Base-by-base conservation (phyloP, 2,113 vertebrate species). In the Orcinus orca region DNA sequence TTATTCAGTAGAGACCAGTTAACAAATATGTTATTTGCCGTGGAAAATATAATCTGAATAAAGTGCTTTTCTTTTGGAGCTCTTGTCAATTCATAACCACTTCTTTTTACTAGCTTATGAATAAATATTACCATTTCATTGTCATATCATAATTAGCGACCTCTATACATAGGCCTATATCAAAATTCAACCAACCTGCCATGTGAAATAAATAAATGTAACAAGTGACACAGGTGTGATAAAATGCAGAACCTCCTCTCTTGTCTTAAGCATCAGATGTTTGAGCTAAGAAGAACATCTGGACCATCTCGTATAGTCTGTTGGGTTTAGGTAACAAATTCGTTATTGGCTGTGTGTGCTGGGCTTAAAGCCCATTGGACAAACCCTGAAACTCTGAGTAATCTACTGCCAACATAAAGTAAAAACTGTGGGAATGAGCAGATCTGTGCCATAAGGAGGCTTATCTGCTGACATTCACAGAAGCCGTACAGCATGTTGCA, bases 401-500 rank as follows among this genome's bases (percentile, higher is more conserved):
- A 68, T 89, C 44, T 88, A 44, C 21, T 92, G 84, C 73, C 79
- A 94, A 84, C 8, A 41, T 68, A 50, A 95, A 93, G 29, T 84
- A 50, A 87, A 96, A 92, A 31, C 41, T 95, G 60, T 88, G 62
- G 67, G 21, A 79, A 92, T 33, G 23, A 74, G 76, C 63, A 92
- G 20, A 92, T 87, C n/a, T 47, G 25, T 55, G 41, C 31, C 88
- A 74, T 89, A 89, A 89, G 84, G 80, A 82, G 14, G 11, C 80
- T 83, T 95, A 44, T 47, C 70, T 41, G 41, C 26, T 67, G 73
- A 87, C 44, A 67, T 10, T 89, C 80, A 79, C 68, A 87, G 80
- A 94, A 68, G n/a, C 88, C 68, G 36, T 41, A 50, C 3, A 92
- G 58, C 93, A 90, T 65, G 95, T 82, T 86, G 80, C 47, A 84